A percentile compares a stretch with the other conserved stretches of the same genome.
Evolutionary conservation across 1,140 invertebrate species (phyloP).

Genomic region (Danaus plexippus): DNA sequence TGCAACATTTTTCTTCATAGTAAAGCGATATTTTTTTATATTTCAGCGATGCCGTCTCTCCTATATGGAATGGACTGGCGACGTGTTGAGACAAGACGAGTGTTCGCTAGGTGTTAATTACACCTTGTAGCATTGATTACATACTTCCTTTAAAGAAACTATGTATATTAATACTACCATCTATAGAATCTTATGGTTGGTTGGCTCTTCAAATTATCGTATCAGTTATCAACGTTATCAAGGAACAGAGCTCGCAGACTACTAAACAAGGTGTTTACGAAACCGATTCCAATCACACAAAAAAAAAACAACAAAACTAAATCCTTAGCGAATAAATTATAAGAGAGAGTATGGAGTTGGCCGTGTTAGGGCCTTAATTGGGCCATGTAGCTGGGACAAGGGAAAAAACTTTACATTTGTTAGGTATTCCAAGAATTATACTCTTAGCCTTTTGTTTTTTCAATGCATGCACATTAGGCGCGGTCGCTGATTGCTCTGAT

Average conservation of each 20-base stretch:
- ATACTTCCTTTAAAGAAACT: too few relatives aligned
- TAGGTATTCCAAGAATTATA: constrained; percentile 68
- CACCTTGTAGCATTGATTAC: too few relatives aligned
- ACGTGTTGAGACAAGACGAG: too few relatives aligned
- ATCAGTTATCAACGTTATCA: constrained; percentile 43
- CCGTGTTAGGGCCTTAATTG: constrained; percentile 61
- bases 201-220: background rate
- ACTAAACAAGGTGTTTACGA: constrained; percentile 68
- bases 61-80: too few relatives aligned
- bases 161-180: too few relatives aligned
- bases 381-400: constrained; percentile 53
- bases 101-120: too few relatives aligned
- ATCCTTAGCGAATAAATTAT: constrained; percentile 67
- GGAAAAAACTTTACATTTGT: constrained; percentile 67
- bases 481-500: constrained; percentile 7
- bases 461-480: constrained; percentile 21
- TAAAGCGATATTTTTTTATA: too few relatives aligned
- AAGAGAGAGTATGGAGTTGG: constrained; percentile 32
- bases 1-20: too few relatives aligned
- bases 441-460: constrained; percentile 53
- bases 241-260: constrained; percentile 43
- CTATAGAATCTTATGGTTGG: too few relatives aligned
- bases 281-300: constrained; percentile 49
- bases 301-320: constrained; percentile 50
- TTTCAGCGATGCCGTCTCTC: too few relatives aligned